phyloP scores from a whole-genome alignment of 2,113 vertebrate species.

The Megalops atlanticus region DNA sequence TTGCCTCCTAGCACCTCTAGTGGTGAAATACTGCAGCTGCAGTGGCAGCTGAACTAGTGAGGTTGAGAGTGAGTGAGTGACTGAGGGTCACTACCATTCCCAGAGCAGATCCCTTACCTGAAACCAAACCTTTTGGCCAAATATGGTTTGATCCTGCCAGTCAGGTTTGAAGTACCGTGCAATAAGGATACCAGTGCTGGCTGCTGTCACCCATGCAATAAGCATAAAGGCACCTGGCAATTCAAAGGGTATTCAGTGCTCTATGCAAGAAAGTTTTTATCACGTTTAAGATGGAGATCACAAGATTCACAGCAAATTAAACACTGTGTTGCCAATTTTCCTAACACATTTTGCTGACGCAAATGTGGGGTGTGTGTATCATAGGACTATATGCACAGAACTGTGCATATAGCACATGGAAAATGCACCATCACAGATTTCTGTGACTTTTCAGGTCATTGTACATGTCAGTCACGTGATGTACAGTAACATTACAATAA shows the following conservation, averaged over 20 bases:
- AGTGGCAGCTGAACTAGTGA: neutral
- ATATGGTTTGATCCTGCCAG: constrained; percentile 72
- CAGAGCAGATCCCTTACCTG: constrained; percentile 61
- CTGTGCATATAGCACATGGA: too few relatives aligned
- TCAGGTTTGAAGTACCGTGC: constrained; percentile 82
- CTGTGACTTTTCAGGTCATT: too few relatives aligned
- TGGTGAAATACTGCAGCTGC: neutral
- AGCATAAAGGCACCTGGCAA: constrained; percentile 78
- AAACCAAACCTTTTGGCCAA: constrained; percentile 82
- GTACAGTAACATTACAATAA: too few relatives aligned
- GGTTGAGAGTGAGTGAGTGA: neutral
- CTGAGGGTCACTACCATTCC: neutral
- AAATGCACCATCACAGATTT: too few relatives aligned
- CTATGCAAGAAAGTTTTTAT: neutral
- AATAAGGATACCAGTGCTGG: constrained; percentile 74
- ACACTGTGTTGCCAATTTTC: too few relatives aligned
- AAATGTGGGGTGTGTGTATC: too few relatives aligned
- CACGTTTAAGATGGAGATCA: too few relatives aligned
- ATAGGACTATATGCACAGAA: too few relatives aligned
- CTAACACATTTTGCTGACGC: too few relatives aligned
- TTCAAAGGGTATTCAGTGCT: neutral
- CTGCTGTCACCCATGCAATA: constrained; percentile 80
- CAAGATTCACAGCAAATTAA: too few relatives aligned
- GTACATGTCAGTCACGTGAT: too few relatives aligned
- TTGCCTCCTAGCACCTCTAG: neutral